Evolutionary conservation across 2,888 invertebrate species (phyloP), one percentile per base, ranked within the genome.

Genomic region (Melanargia galathea): DNA sequence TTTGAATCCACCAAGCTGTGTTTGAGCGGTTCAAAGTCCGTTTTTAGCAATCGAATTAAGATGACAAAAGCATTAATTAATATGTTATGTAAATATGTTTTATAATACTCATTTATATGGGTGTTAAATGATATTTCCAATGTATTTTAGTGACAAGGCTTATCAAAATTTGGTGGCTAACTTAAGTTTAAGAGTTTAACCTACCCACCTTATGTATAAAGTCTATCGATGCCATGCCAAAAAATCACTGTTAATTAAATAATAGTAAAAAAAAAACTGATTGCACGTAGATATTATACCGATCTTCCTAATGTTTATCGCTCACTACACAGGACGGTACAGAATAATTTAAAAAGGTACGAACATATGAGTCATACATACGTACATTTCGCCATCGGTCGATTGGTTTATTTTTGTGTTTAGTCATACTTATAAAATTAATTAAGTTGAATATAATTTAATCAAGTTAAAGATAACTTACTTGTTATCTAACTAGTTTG

Each of bases 221-320:
- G 30, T 62, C 38, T 62, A 57, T 46, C 51, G 78, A 74, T 75
- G 70, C 73, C 75, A 84, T 85, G 85, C 86, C 86, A 86, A 86
- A 86, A 80, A 83, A 71, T 51, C 62, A 62, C 65, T 62, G 62
- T 59, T 60, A 54, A 65, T 58, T 62, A 33, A 64, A 51, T 60
- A 52, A 58, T 59, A 64, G 48, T 55, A 61, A 59, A 63, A 74
- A 71, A 74, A 72, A 74, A 69, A 78, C 65, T 63, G 57, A 40
- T 59, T 82, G 89, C 89, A 84, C 84, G 83, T 83, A 85, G 89
- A 82, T 88, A 86, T 82, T 88, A 86, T 87, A 88, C 86, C 87
- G 88, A 88, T 57, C 35, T 67, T 69, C 62, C 58, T 48, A 46
- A 64, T 65, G 46, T 54, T 74, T 71, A 67, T 70, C 67, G 64